Evolutionary conservation across 2,797 vertebrate species (phyloP).

Genomic region (Pelochelys cantorii): DNA sequence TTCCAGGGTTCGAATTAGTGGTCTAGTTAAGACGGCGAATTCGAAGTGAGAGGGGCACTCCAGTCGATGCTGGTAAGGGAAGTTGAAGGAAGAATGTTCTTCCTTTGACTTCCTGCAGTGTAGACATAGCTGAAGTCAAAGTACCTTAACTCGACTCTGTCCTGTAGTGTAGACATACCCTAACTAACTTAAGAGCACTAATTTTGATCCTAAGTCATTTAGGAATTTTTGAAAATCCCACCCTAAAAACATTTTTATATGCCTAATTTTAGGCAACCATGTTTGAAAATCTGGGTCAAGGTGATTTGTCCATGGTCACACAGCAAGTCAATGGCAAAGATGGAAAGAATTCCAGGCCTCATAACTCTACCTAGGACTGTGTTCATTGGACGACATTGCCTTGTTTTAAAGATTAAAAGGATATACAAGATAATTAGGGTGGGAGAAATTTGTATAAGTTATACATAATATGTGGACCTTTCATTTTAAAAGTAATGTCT

Average conservation of each 20-base stretch:
- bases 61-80: no score
- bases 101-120: no score
- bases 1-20: no score
- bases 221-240: background rate
- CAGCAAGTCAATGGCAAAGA: background rate
- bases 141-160: no score
- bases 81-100: no score
- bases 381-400: background rate
- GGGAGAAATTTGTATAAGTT: background rate
- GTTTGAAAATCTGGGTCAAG: background rate
- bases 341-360: background rate
- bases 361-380: background rate
- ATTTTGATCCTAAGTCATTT: background rate
- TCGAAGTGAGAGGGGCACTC: no score
- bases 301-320: background rate
- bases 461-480: background rate
- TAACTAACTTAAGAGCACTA: background rate
- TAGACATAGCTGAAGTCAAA: no score
- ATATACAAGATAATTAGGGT: background rate
- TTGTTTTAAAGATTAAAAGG: background rate
- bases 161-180: background rate
- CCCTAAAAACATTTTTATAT: background rate
- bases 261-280: background rate
- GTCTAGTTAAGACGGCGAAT: no score
- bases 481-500: background rate